Evolutionary conservation across 92 coral and sea anemone species (phyloP), one percentile per base, ranked within the genome.

Genomic region (Porites divaricata): DNA sequence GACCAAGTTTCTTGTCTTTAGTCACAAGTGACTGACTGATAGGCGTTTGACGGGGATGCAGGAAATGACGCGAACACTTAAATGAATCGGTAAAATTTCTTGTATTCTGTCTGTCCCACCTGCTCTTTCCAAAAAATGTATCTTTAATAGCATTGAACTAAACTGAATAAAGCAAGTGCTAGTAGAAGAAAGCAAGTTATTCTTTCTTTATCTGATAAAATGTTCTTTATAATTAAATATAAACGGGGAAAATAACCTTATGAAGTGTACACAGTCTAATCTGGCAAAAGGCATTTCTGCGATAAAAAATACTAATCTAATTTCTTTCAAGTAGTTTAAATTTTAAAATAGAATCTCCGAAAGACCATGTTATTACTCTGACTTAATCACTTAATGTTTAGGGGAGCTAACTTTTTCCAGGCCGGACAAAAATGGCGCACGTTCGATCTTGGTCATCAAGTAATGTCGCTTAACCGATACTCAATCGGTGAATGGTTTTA

Each of bases 71-170:
- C 24, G 12, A 53, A 56, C 67, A 35, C 58, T 11, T 50, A 68
- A n/a, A 41, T 24, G 85, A 69, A 52, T 57, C n/a, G n/a, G n/a
- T 54, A 54, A 41, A 53, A 26, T 2, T 54, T 65, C 35, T 79
- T n/a, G 79, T 56, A 14, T 67, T 28, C 23, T 19, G 69, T 58
- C 25, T 13, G 15, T 45, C n/a, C 28, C 85, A 80, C 85, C 85
- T 80, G 85, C 63, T 68, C 66, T 17, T 19, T 22, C 28, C 63
- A 48, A 51, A 35, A 77, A 49, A 48, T 63, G 72, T 22, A 77
- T 65, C 71, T 77, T 64, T 64, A 51, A 64, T 64, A 41, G 83
- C 63, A 49, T 8, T 65, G 72, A 63, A 48, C 58, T 78, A 23
- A 15, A 52, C 28, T 20, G 56, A 68, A 26, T 68, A 68, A 28